A percentile compares a stretch with the other conserved stretches of the same genome.
Conservation (phyloP, 2,797 vertebrate species). For the Periparus ater region DNA sequence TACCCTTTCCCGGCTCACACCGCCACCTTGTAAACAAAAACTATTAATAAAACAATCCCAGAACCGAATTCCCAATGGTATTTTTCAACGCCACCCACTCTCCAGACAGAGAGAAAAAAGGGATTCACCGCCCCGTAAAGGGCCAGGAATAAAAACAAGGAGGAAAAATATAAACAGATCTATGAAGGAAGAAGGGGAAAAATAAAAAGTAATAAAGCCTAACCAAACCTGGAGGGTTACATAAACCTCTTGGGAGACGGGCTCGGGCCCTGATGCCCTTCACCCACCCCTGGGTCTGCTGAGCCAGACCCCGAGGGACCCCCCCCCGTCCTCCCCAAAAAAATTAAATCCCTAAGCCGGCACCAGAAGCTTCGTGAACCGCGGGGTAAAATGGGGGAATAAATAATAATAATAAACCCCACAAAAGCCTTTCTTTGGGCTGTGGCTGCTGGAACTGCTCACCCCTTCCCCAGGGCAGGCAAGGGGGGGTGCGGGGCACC, state of each 20-base stretch:
- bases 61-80: slow-evolving; percentile 43
- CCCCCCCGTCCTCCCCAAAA: not conserved
- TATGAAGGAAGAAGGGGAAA: not conserved
- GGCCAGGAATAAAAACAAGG: slow-evolving; percentile 40
- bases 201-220: slow-evolving; percentile 22
- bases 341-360: not conserved
- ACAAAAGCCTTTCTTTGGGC: slow-evolving; percentile 64
- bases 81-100: slow-evolving; percentile 60
- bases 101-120: slow-evolving; percentile 23
- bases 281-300: not conserved
- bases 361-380: slow-evolving; percentile 62
- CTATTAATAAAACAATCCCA: slow-evolving; percentile 45
- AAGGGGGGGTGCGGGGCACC: not conserved
- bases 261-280: slow-evolving; percentile 11
- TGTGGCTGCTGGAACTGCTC: slow-evolving; percentile 36
- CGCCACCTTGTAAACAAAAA: slow-evolving; percentile 51
- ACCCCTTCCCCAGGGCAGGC: not conserved
- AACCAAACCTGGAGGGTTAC: slow-evolving; percentile 69
- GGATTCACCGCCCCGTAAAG: slow-evolving; percentile 8
- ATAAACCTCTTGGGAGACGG: slow-evolving; percentile 69
- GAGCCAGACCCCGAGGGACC: not conserved
- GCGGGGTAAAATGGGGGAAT: slow-evolving; percentile 31
- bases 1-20: not conserved
- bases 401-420: slow-evolving; percentile 53
- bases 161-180: slow-evolving; percentile 44